Conservation (phyloP, 2,113 vertebrate genomes). For the Ptyas mucosa region DNA sequence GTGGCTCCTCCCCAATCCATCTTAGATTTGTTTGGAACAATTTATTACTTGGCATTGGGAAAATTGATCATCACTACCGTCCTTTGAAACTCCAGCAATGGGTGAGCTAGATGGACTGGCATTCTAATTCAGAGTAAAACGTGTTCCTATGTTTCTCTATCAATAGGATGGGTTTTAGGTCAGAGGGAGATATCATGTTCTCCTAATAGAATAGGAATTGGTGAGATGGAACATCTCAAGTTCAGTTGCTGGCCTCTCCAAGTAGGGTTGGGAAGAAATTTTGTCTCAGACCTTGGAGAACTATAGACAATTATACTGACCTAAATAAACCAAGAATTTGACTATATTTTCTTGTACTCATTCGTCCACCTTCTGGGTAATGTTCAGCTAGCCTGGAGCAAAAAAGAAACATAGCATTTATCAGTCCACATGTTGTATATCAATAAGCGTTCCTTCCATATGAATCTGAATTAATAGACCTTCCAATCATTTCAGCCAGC, state of each 20-base stretch:
- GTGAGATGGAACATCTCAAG: not conserved
- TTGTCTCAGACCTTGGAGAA: not conserved
- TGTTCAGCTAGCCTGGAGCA: not conserved
- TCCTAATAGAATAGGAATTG: not conserved
- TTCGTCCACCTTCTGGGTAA: not conserved
- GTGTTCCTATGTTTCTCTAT: not conserved
- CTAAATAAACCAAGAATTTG: not conserved
- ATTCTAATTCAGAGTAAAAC: not conserved
- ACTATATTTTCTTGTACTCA: not conserved
- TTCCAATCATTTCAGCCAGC: conserved; percentile 72
- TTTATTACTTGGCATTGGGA: not conserved
- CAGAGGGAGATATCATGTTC: not conserved
- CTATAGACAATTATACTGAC: not conserved
- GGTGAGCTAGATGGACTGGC: not conserved
- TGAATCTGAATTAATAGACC: conserved; percentile 31
- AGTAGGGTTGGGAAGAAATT: not conserved
- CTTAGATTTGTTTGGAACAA: not conserved
- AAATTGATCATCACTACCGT: not conserved
- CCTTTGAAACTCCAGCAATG: not conserved
- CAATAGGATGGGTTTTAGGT: not conserved
- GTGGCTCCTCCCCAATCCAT: not conserved
- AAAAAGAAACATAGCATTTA: not conserved
- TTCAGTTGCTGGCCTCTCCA: not conserved
- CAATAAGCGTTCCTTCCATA: not conserved
- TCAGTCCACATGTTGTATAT: not conserved